Base-by-base conservation (phyloP, 35 echinoderm and acorn worm genomes). In the Lytechinus pictus region DNA sequence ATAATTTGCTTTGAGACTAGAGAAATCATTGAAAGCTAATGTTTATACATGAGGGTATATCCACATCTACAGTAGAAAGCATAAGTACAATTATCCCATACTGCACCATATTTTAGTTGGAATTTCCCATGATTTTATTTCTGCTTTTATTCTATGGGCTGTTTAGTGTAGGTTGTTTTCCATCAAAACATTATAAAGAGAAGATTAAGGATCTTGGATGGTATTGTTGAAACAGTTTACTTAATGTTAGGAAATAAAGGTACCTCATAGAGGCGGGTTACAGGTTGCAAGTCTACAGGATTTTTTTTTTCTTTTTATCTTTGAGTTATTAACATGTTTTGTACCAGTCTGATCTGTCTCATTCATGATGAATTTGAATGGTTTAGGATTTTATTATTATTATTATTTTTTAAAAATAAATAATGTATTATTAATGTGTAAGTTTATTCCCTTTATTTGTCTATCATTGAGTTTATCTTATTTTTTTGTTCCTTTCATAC, bases 61-160 rank as follows among this genome's bases (percentile, higher is more conserved):
- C 66, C 19, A 79, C n/a, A 79, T 79, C 66, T 79, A 79, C 66
- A 79, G 66, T 79, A 79, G 66, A 79, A 79, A 79, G 66, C 66
- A 79, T 24, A n/a, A 24, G 19, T 16, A 79, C 16, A 24, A 6
- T 4, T 24, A n/a, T 24, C n/a, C 5, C n/a, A 24, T 79, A 24
- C 19, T 1, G 33, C 33, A 44, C 33, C 33, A 44, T 44, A 44
- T 44, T 44, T 44, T 44, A 44, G 33, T 0, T 44, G 0, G 33
- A 44, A 24, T 79, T 79, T 24, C 5, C 9, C 9, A 58, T 58
- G 33, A 44, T 44, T 44, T 6, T 58, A 58, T 13, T 10, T 58
- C 1, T 58, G 56, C 13, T 58, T 58, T 58, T 58, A 9, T 57
- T 57, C 8, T 57, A 11, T 57, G 16, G 1, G 61, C 24, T 71